Percentiles rank a stretch among this genome's conserved stretches.
These are phyloP conservation scores for Hetaerina americana DNA, from an alignment of 1,140 invertebrate species.

Conservation along the genomic window DNA sequence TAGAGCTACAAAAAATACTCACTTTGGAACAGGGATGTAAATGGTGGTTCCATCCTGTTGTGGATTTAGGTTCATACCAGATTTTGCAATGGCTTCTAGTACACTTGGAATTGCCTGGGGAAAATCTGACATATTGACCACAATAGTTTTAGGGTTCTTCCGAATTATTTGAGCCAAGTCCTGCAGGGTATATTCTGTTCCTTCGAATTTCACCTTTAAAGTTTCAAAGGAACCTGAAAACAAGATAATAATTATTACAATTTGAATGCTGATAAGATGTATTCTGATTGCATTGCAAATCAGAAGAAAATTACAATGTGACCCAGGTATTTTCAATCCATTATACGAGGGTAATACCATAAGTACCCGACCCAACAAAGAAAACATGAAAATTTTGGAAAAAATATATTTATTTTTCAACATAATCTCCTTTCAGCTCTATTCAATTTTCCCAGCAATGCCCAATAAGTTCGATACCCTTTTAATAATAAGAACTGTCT, in stretches of 20 bases:
- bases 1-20: slow-evolving; percentile 24
- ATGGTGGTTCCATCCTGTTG: slow-evolving; percentile 87
- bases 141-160: slow-evolving; percentile 73
- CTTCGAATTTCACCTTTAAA: slow-evolving; percentile 58
- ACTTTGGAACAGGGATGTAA: slow-evolving; percentile 80
- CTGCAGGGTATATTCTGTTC: slow-evolving; percentile 69
- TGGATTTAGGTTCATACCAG: slow-evolving; percentile 85
- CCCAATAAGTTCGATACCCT: too few relatives aligned
- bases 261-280: too few relatives aligned
- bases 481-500: too few relatives aligned
- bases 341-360: too few relatives aligned
- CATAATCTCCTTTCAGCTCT: too few relatives aligned
- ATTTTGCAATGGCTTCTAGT: slow-evolving; percentile 55
- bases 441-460: too few relatives aligned
- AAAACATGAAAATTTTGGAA: too few relatives aligned
- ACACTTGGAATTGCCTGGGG: slow-evolving; percentile 71
- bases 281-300: too few relatives aligned
- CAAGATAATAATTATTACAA: slow-evolving; percentile 4
- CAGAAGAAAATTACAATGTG: too few relatives aligned
- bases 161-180: slow-evolving; percentile 77
- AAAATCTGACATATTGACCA: slow-evolving; percentile 68
- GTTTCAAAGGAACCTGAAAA: slow-evolving; percentile 59
- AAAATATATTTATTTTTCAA: too few relatives aligned
- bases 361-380: too few relatives aligned
- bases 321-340: too few relatives aligned